Evolutionary conservation across 2,797 vertebrate species (phyloP).

Genomic region (Fundulus diaphanus): DNA sequence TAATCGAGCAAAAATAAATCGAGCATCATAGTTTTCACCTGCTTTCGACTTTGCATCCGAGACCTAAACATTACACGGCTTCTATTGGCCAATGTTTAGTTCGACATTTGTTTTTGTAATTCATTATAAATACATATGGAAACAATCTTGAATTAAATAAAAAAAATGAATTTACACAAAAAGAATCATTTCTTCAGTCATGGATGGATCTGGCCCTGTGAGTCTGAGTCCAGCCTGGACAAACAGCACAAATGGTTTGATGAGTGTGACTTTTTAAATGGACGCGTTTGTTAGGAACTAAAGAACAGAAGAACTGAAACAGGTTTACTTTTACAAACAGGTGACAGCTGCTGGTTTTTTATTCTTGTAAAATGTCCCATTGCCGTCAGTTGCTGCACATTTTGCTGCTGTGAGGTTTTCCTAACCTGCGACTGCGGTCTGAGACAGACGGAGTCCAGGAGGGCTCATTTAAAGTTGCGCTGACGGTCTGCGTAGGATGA

Average conservation of each 20-base stretch:
- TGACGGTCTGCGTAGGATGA: neutral
- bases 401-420: neutral
- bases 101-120: too few species aligned
- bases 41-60: neutral
- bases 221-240: too few species aligned
- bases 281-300: neutral
- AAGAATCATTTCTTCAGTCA: neutral
- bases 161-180: too few species aligned
- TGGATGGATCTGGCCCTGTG: neutral
- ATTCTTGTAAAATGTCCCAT: too few species aligned
- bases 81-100: neutral
- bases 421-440: neutral
- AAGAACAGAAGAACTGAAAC: neutral
- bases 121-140: neutral
- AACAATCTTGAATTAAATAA: too few species aligned
- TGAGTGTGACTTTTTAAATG: too few species aligned
- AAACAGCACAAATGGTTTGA: too few species aligned
- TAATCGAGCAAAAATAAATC: slow-evolving; percentile 73
- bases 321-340: neutral
- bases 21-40: slow-evolving; percentile 11
- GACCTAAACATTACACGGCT: neutral
- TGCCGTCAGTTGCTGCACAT: neutral
- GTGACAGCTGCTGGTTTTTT: neutral
- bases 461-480: neutral
- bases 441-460: neutral